Evolutionary conservation across 2,888 invertebrate species (phyloP).

Genomic region (Germaria angustata): DNA sequence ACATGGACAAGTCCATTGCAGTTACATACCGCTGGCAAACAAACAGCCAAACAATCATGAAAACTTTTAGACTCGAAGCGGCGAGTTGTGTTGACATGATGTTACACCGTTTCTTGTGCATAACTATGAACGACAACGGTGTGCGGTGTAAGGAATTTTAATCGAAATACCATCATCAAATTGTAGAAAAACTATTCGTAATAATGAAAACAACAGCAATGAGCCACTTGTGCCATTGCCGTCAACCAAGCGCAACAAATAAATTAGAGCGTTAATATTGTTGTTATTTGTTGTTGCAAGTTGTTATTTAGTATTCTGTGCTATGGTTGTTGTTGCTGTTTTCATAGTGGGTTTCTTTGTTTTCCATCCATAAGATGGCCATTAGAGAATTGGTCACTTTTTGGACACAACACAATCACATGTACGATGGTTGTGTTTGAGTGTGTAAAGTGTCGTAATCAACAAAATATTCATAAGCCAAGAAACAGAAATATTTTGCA

Average conservation of each 20-base stretch:
- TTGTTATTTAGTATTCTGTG: slow-evolving; percentile 40
- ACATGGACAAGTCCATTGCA: slow-evolving; percentile 63
- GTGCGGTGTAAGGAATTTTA: slow-evolving; percentile 32
- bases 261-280: slow-evolving; percentile 70
- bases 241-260: slow-evolving; percentile 70
- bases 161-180: slow-evolving; percentile 58
- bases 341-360: slow-evolving; percentile 47
- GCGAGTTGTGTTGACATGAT: slow-evolving; percentile 64
- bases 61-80: slow-evolving; percentile 42
- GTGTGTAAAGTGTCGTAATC: slow-evolving; percentile 55
- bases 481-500: slow-evolving; percentile 46
- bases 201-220: slow-evolving; percentile 60
- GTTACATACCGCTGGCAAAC: slow-evolving; percentile 21
- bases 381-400: slow-evolving; percentile 64
- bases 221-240: slow-evolving; percentile 67
- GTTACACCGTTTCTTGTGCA: slow-evolving; percentile 62
- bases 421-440: not conserved
- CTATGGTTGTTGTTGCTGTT: slow-evolving; percentile 38
- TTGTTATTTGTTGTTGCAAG: slow-evolving; percentile 54
- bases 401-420: slow-evolving; percentile 39
- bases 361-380: slow-evolving; percentile 49
- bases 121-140: slow-evolving; percentile 25
- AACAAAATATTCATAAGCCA: slow-evolving; percentile 25
- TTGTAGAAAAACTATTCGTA: slow-evolving; percentile 45
- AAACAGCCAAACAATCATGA: slow-evolving; percentile 21